Base-by-base conservation (phyloP, 2,113 vertebrate species). In the Ursus arctos region DNA sequence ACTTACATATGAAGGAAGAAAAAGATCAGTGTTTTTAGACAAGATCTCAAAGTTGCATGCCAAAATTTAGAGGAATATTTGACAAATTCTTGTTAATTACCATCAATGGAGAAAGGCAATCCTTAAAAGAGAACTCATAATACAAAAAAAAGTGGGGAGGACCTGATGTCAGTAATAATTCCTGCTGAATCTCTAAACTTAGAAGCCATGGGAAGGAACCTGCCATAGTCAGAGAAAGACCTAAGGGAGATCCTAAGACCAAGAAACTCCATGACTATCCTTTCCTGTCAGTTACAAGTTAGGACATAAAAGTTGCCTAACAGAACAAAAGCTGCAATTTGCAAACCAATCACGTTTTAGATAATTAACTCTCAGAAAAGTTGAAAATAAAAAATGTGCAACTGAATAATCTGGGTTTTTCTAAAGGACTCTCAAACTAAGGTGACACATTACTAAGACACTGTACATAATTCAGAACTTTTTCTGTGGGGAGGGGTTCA, bases 351-450 rank as follows among this genome's bases (percentile, higher is more conserved):
- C 55, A 90, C 4, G 21, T 84, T 91, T 92, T 95, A 91, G 33
- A 55, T n/a, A 65, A 80, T 77, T 51, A 74, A 69, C 86, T 92
- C 21, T 47, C 40, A 21, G 11, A 88, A 63, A 74, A 89, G 19
- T 10, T 81, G 53, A 84, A 96, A 95, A 84, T 40, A 88, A 97
- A 97, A 95, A 85, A 80, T 10, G 21, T 91, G 16, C 36, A 91
- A 79, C 28, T 95, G 91, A 88, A 65, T 83, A 67, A 90, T 49
- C 31, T 7, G 96, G 57, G 16, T 19, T 88, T 82, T 82, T 85
- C 71, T 63, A 80, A 93, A 83, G 33, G 47, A 59, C 28, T 76
- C 83, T 91, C 16, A 57, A 69, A 89, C 19, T 83, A 84, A 95
- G 72, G 85, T 9, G 74, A 86, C 8, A 28, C 51, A 80, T 84